Percentiles rank a stretch among this genome's conserved stretches.
These are phyloP conservation scores for Matsumurasca onukii DNA, from an alignment of 1,140 invertebrate species.

Conservation along the genomic window DNA sequence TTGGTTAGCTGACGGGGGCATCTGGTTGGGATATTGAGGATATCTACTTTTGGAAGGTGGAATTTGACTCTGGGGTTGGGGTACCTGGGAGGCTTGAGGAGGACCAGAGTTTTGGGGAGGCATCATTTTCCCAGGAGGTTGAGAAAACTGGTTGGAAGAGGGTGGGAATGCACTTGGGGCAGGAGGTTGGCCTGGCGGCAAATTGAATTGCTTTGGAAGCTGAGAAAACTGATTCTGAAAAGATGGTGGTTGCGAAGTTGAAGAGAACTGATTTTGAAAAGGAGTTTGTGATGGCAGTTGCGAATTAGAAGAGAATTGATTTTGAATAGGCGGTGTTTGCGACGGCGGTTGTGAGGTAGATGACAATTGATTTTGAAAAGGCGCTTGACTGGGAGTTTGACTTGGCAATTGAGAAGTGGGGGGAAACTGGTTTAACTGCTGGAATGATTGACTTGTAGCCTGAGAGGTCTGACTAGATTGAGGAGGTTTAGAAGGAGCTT, in stretches of 20 bases:
- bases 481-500: not conserved
- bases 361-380: too few relatives aligned
- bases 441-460: not conserved
- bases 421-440: constrained; percentile 4
- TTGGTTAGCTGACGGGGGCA: not conserved
- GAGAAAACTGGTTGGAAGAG: not conserved
- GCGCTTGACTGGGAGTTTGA: too few relatives aligned
- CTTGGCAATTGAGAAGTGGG: too few relatives aligned
- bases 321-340: not conserved
- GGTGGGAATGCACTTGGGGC: not conserved
- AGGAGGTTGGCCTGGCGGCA: not conserved
- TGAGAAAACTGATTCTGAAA: not conserved
- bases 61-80: too few relatives aligned
- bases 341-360: too few relatives aligned
- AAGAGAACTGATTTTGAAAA: not conserved
- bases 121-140: not conserved
- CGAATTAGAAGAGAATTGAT: not conserved
- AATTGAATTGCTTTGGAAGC: constrained; percentile 9
- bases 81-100: too few relatives aligned
- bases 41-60: too few relatives aligned
- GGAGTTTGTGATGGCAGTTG: constrained; percentile 6
- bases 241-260: not conserved
- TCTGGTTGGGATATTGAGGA: not conserved
- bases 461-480: too few relatives aligned
- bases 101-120: too few relatives aligned